These are phyloP conservation scores for Sympetrum striolatum DNA, from an alignment of 2,888 invertebrate species.

Conservation along the genomic window DNA sequence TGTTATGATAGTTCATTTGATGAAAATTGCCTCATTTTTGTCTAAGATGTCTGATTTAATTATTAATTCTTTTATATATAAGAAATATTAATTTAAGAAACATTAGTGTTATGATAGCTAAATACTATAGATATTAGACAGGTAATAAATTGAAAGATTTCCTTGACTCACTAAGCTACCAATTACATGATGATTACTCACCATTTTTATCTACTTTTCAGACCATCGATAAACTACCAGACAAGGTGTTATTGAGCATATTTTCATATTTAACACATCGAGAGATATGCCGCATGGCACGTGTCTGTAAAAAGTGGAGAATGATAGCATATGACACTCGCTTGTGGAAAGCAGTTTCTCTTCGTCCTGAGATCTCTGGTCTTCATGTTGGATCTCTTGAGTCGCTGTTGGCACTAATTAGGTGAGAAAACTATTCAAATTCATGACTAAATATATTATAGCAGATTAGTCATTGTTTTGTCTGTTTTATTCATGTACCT, in stretches of 20 bases:
- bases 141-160: too few relatives aligned
- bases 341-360: conserved; percentile 94
- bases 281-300: conserved; percentile 92
- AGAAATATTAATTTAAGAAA: too few relatives aligned
- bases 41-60: too few relatives aligned
- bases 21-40: too few relatives aligned
- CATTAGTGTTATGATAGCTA: too few relatives aligned
- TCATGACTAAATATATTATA: not conserved
- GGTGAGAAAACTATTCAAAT: conserved; percentile 55
- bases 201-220: conserved; percentile 59
- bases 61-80: too few relatives aligned
- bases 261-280: conserved; percentile 93
- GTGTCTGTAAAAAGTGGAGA: conserved; percentile 96
- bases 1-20: too few relatives aligned
- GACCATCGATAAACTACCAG: conserved; percentile 96
- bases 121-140: too few relatives aligned
- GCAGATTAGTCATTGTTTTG: too few relatives aligned
- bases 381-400: conserved; percentile 90
- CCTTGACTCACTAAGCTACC: too few relatives aligned
- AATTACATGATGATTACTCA: too few relatives aligned
- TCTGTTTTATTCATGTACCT: too few relatives aligned
- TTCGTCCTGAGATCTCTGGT: conserved; percentile 96
- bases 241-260: conserved; percentile 92
- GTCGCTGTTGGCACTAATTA: conserved; percentile 84
- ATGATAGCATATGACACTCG: conserved; percentile 93